Conservation (phyloP, 2,797 vertebrate species). For the Pseudotriccus pelzelni region DNA sequence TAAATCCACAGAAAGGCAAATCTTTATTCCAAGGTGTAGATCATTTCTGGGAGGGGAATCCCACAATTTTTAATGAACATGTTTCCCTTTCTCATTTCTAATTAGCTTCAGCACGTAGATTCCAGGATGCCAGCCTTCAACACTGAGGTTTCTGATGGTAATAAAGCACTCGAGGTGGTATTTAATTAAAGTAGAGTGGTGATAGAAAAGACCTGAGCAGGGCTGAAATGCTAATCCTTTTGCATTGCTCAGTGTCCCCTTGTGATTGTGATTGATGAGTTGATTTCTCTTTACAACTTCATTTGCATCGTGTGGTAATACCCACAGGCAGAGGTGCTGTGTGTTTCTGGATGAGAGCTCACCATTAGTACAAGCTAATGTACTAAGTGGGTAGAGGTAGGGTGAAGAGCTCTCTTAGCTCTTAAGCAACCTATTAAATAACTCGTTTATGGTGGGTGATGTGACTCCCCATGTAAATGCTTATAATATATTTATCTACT, state of each 20-base stretch:
- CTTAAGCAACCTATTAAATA: constrained; percentile 48
- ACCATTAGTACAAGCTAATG: constrained; percentile 42
- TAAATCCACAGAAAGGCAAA: constrained; percentile 55
- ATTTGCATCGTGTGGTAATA: constrained; percentile 73
- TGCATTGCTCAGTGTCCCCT: constrained; percentile 71
- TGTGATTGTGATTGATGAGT: constrained; percentile 82
- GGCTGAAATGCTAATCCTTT: constrained; percentile 75
- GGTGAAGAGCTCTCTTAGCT: constrained; percentile 18
- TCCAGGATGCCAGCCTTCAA: constrained; percentile 42
- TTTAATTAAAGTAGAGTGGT: constrained; percentile 80
- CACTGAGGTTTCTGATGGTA: constrained; percentile 51
- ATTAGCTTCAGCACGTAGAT: constrained; percentile 68
- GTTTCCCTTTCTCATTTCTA: constrained; percentile 65
- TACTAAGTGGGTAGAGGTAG: constrained; percentile 37
- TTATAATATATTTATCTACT: not conserved
- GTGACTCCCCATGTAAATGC: not conserved
- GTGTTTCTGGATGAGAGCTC: constrained; percentile 58
- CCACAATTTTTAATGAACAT: constrained; percentile 55
- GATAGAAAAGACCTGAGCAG: constrained; percentile 68
- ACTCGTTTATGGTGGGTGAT: not conserved
- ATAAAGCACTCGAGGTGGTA: constrained; percentile 75
- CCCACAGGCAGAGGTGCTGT: constrained; percentile 59
- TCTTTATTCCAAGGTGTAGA: constrained; percentile 49
- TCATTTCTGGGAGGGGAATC: constrained; percentile 64
- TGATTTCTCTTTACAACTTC: constrained; percentile 79